Evolutionary conservation across 2,888 invertebrate species (phyloP).

Genomic region (Drepanosiphum platanoidis): DNA sequence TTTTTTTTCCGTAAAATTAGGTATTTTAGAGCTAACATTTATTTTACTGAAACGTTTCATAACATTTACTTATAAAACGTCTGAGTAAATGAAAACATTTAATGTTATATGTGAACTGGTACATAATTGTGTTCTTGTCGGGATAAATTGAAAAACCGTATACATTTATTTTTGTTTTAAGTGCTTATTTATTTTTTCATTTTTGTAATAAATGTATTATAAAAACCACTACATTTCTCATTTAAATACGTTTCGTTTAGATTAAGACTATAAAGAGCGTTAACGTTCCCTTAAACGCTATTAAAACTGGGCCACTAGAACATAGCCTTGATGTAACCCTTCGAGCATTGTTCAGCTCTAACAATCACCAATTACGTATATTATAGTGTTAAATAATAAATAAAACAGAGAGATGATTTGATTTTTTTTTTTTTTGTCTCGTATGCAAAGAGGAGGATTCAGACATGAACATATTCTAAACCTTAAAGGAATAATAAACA

Average conservation of each 20-base stretch:
- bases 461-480: slow-evolving; percentile 18
- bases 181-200: neutral
- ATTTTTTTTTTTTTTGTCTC: slow-evolving; percentile 38
- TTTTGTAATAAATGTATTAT: neutral
- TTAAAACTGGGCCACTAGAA: slow-evolving; percentile 59
- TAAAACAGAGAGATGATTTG: slow-evolving; percentile 21
- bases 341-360: slow-evolving; percentile 30
- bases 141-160: too few relatives aligned
- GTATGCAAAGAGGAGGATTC: slow-evolving; percentile 53
- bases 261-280: slow-evolving; percentile 23
- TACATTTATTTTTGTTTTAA: too few relatives aligned
- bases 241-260: neutral
- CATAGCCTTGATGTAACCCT: slow-evolving; percentile 59
- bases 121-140: too few relatives aligned
- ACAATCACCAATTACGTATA: slow-evolving; percentile 30
- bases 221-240: neutral
- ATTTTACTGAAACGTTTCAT: neutral
- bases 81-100: too few relatives aligned
- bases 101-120: too few relatives aligned
- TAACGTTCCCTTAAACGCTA: slow-evolving; percentile 53
- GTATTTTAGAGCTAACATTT: neutral
- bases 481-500: slow-evolving; percentile 39
- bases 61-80: too few relatives aligned
- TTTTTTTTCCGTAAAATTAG: neutral
- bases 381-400: slow-evolving; percentile 10